Evolutionary conservation across 2,888 invertebrate genomes (phyloP), one percentile per base, ranked within the genome.

Genomic region (Teleogryllus oceanicus): DNA sequence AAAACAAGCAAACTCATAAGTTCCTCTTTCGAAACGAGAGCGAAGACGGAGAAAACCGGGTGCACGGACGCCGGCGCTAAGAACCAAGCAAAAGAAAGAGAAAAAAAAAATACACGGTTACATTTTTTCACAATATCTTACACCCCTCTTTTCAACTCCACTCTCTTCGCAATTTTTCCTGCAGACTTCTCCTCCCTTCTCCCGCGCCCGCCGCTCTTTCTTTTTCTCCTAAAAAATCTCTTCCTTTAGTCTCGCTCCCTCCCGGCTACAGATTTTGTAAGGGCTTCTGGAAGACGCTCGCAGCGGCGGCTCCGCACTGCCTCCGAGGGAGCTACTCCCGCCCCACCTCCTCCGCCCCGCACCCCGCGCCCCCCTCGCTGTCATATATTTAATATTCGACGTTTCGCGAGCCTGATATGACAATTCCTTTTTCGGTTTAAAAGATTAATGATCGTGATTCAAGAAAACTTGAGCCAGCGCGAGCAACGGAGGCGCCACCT

Each of bases 361-460:
- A 11, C 11, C 50, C 76, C 18, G 76, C 50, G 74, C 50, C 74
- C 74, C 20, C 74, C 50, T 18, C 77, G 79, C 49, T 74, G 76
- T 78, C 80, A 78, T 80, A 81, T 80, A 81, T 81, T 81, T 80
- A 80, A 81, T 81, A 81, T 81, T 81, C 81, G 81, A 81, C 81
- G 78, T 81, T 79, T 81, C 78, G 62, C 74, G 76, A 76, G 62
- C 77, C 74, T 79, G 81, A 81, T 62, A 62, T 79, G 81, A 81
- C 80, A 81, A 80, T 81, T 80, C 81, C 74, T 62, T 62, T 62
- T 62, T 62, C 62, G 62, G 62, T 62, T 62, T 62, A 62, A 62
- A 62, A 62, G 62, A 62, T 62, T 62, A 62, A 62, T 62, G 62
- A 62, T 62, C 62, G 62, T 62, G 62, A 62, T 62, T 62, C 62